Base-by-base conservation (phyloP, 2,888 invertebrate species). In the Tetropium fuscum region DNA sequence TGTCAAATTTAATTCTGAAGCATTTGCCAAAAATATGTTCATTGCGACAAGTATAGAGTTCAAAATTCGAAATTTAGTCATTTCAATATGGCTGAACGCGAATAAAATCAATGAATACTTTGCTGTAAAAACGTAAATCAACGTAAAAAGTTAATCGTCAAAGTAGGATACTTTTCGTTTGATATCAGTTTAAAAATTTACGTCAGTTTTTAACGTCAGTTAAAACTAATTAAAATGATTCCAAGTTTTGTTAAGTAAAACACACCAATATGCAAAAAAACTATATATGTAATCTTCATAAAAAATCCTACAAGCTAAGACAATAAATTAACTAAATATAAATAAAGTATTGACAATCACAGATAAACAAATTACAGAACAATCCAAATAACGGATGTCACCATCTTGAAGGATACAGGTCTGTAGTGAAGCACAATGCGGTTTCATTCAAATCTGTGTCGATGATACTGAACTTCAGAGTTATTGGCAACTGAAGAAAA, bases 401-500 rank as follows among this genome's bases (percentile, higher is more conserved):
- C 11, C 19, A 3, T 20, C 10, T 48, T 20, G 8, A 11, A 32
- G 53, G 43, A 11, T 20, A 43, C 8, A 43, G 25, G 27, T 43
- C 43, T 11, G 36, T n/a, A 22, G 16, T 43, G 32, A 53, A 53
- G 5, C 53, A 53, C 6, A 53, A 3, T 1, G 18, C 53, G 11
- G 43, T 19, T 22, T 53, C 44, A 22, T 34, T 34, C 10, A 43
- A 11, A 1, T 10, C 43, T n/a, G 10, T 11, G 25, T 53, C 53
- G 5, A 53, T 6, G 8, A 53, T 53, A 8, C 34, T 43, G 34
- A 53, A 53, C 16, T 34, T 18, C 13, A 53, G 2, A 10, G 44
- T 36, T 7, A 53, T 7, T 19, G 34, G 43, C 13, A 53, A 15
- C 53, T 53, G 15, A 53, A 53, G 44, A 8, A 53, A 22, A 36